These are phyloP conservation scores for Benthosema pterotum DNA, from an alignment of 2,797 vertebrate species.

Conservation along the genomic window DNA sequence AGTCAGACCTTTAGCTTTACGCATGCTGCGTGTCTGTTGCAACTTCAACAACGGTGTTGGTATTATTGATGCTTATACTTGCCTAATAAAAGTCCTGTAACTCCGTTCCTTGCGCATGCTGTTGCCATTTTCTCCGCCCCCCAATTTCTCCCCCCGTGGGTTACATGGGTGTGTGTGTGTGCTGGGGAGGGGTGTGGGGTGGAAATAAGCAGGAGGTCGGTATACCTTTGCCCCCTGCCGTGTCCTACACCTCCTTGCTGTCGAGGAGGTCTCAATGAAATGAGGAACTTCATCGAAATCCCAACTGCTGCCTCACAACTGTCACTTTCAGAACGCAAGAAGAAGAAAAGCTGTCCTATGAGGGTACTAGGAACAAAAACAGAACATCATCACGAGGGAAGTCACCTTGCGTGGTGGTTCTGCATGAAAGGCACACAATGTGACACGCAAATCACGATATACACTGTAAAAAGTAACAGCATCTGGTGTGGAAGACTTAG, in stretches of 20 bases:
- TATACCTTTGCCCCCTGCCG: slow-evolving; percentile 13
- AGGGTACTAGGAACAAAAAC: background rate
- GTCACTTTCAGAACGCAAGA: slow-evolving; percentile 1
- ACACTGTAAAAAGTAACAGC: background rate
- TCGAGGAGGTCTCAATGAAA: slow-evolving; percentile 37
- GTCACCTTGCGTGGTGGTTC: background rate
- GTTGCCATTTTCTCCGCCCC: too few species aligned
- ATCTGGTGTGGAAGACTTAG: slow-evolving; percentile 6
- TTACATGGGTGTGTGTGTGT: background rate
- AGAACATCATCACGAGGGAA: slow-evolving; percentile 1
- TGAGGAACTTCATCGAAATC: slow-evolving; percentile 19
- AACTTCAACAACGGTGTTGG: too few species aligned
- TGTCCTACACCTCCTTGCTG: background rate
- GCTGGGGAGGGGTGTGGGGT: background rate
- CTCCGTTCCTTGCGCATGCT: too few species aligned
- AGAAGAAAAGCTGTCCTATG: background rate
- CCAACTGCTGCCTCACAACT: background rate
- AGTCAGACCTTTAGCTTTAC: too few species aligned
- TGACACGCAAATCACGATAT: slow-evolving; percentile 6
- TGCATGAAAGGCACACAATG: slow-evolving; percentile 14
- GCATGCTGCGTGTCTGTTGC: too few species aligned
- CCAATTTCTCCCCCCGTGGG: too few species aligned
- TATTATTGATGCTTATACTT: too few species aligned
- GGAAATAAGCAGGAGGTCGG: slow-evolving; percentile 3
- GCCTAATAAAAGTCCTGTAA: too few species aligned